These are phyloP conservation scores for Pavo muticus DNA, from an alignment of 2,113 vertebrate species.

Conservation along the genomic window DNA sequence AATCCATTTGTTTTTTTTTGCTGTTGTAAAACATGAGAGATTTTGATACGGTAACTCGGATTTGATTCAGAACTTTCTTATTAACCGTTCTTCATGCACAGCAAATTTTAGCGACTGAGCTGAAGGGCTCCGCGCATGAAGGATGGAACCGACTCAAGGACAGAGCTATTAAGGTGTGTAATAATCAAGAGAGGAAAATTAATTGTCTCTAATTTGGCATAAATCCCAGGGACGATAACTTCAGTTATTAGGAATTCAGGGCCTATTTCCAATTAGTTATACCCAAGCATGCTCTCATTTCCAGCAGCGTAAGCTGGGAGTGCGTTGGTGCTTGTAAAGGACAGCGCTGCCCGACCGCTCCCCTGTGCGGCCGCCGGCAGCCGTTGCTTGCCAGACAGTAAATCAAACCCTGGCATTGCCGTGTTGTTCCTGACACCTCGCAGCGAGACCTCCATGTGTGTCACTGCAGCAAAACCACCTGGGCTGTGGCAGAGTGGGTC, in stretches of 20 bases:
- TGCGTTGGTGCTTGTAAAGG: slow-evolving; percentile 2
- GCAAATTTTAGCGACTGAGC: slow-evolving; percentile 69
- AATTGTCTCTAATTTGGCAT: slow-evolving; percentile 84
- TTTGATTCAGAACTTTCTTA: slow-evolving; percentile 69
- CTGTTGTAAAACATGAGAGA: slow-evolving; percentile 59
- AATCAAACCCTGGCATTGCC: neutral
- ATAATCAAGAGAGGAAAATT: slow-evolving; percentile 80
- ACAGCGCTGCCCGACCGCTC: slow-evolving; percentile 12
- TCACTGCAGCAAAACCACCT: neutral
- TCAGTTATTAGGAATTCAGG: slow-evolving; percentile 73
- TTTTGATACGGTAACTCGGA: slow-evolving; percentile 35
- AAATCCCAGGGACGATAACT: slow-evolving; percentile 76
- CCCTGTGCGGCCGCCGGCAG: neutral
- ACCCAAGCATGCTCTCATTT: neutral
- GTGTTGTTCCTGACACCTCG: neutral
- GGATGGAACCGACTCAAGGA: slow-evolving; percentile 79
- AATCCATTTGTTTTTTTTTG: slow-evolving; percentile 49
- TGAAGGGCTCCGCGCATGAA: slow-evolving; percentile 66
- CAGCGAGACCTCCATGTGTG: neutral
- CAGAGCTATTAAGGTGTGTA: slow-evolving; percentile 74
- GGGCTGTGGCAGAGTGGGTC: neutral
- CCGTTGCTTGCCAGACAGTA: neutral
- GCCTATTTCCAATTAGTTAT: slow-evolving; percentile 64
- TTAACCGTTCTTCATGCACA: slow-evolving; percentile 63
- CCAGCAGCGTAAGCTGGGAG: neutral